Evolutionary conservation across 2,797 vertebrate genomes (phyloP).

Genomic region (Kryptolebias ocellatus): DNA sequence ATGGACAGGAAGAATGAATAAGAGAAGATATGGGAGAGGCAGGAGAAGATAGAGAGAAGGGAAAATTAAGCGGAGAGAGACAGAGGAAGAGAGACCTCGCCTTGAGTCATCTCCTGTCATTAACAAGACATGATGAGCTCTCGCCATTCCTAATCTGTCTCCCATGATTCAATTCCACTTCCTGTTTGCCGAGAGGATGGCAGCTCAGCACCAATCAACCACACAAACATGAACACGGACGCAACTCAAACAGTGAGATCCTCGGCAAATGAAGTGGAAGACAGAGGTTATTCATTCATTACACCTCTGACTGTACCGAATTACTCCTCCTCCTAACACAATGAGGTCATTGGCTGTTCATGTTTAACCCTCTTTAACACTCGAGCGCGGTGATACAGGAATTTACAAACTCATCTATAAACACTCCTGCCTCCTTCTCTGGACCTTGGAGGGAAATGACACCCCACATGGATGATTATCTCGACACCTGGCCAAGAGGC

Average conservation of each 20-base stretch:
- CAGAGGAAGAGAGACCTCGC: slow-evolving; percentile 70
- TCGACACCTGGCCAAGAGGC: slow-evolving; percentile 17
- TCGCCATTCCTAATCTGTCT: slow-evolving; percentile 94
- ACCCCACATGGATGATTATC: slow-evolving; percentile 27
- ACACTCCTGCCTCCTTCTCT: slow-evolving; percentile 23
- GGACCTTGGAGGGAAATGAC: slow-evolving; percentile 11
- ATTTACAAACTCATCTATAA: slow-evolving; percentile 53
- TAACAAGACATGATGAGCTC: slow-evolving; percentile 93
- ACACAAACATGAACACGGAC: slow-evolving; percentile 53
- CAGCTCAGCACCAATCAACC: slow-evolving; percentile 68
- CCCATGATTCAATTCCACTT: slow-evolving; percentile 91
- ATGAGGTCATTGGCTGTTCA: slow-evolving; percentile 43
- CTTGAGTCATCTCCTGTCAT: slow-evolving; percentile 88
- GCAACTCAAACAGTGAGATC: slow-evolving; percentile 23
- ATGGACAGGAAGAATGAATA: slow-evolving; percentile 39
- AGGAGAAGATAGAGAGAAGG: slow-evolving; percentile 26
- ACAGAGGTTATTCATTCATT: slow-evolving; percentile 53
- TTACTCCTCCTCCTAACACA: slow-evolving; percentile 36
- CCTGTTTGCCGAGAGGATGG: slow-evolving; percentile 81
- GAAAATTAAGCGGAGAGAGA: slow-evolving; percentile 35
- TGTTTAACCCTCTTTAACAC: slow-evolving; percentile 44
- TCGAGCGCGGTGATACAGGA: slow-evolving; percentile 36
- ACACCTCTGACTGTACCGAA: slow-evolving; percentile 28
- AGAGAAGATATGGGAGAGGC: slow-evolving; percentile 25
- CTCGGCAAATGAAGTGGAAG: slow-evolving; percentile 34